A percentile compares a stretch with the other conserved stretches of the same genome.
These are phyloP conservation scores for Premnoplex brunnescens DNA, from an alignment of 2,797 vertebrate genomes.

Conservation along the genomic window DNA sequence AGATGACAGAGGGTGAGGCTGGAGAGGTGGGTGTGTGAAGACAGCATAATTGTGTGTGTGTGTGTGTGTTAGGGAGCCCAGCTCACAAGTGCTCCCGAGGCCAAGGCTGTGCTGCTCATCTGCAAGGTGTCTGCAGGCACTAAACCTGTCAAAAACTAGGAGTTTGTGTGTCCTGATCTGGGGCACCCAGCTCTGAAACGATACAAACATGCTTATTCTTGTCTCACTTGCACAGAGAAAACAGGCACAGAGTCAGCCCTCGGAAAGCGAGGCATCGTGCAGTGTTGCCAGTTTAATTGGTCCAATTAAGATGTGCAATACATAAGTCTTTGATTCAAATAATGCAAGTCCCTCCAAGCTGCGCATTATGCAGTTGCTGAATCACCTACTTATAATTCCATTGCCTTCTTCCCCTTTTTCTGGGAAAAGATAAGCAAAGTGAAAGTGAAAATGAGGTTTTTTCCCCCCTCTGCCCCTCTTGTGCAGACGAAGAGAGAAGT, in stretches of 20 bases:
- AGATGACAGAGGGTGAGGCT: not conserved
- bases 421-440: not conserved
- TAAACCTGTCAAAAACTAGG: not conserved
- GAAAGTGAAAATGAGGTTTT: not conserved
- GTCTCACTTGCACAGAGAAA: not conserved
- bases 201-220: not conserved
- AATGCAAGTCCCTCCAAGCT: conserved; percentile 54
- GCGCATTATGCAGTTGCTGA: conserved; percentile 35
- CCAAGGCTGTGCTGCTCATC: not conserved
- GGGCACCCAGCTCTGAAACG: not conserved
- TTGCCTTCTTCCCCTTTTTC: not conserved
- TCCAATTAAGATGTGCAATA: conserved; percentile 51
- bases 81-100: not conserved
- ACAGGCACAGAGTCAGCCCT: conserved; percentile 1
- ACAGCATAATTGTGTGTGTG: not conserved
- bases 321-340: conserved; percentile 33
- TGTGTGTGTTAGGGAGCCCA: not conserved
- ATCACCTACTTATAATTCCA: conserved; percentile 31
- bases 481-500: not conserved
- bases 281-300: conserved; percentile 54
- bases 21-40: conserved; percentile 23
- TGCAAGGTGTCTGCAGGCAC: not conserved
- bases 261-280: not conserved
- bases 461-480: rapidly evolving
- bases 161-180: not conserved